Conservation (phyloP, 1,140 invertebrate species). For the Episyrphus balteatus region DNA sequence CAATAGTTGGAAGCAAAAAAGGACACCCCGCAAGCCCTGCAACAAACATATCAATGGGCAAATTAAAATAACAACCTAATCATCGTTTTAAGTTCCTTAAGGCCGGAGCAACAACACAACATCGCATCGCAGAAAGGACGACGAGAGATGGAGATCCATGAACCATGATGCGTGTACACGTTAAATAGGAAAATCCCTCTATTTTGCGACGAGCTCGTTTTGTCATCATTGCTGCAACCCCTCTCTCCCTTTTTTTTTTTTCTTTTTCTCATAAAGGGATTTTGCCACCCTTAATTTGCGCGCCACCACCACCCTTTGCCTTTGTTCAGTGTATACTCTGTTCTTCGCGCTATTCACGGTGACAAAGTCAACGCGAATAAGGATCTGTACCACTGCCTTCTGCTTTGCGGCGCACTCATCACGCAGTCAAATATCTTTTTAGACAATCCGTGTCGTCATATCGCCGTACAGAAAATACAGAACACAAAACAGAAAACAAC, state of each 20-base stretch:
- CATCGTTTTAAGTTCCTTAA: constrained; percentile 37
- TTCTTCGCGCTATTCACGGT: too few relatives aligned
- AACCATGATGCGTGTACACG: neutral
- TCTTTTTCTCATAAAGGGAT: too few relatives aligned
- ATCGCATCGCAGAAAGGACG: constrained; percentile 2
- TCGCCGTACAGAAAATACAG: too few relatives aligned
- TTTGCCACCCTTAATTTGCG: constrained; percentile 1
- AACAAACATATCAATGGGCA: constrained; percentile 34
- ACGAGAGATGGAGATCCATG: neutral
- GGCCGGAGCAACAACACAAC: constrained; percentile 8
- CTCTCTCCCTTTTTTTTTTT: too few relatives aligned
- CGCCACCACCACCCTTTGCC: constrained; percentile 1
- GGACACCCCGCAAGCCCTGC: constrained; percentile 7
- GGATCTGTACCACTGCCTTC: too few relatives aligned
- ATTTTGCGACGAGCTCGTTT: neutral
- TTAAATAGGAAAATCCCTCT: neutral
- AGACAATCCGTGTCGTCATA: too few relatives aligned
- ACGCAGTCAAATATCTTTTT: too few relatives aligned
- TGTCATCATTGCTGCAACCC: too few relatives aligned
- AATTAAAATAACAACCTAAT: constrained; percentile 40
- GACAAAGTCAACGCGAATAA: too few relatives aligned
- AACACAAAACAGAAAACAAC: too few relatives aligned
- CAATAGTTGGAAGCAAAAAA: neutral
- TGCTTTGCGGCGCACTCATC: too few relatives aligned
- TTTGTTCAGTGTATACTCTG: too few relatives aligned